Base-by-base conservation (phyloP, 2,888 invertebrate genomes). In the Trichogramma dendrolimi region DNA sequence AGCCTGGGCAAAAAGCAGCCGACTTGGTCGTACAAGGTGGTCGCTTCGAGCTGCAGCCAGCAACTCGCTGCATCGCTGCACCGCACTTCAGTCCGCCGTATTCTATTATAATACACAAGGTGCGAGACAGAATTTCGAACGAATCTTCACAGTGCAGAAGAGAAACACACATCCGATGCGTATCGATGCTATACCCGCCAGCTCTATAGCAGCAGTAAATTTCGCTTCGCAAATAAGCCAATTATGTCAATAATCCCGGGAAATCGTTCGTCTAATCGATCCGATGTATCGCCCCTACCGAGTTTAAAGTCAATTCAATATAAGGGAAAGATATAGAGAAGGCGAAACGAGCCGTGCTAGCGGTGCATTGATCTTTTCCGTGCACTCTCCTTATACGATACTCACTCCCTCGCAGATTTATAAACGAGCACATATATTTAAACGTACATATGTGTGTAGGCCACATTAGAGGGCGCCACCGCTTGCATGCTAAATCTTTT, bases 201-300 rank as follows among this genome's bases (percentile, higher is more conserved):
- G 27, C 27, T 27, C 27, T 27, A 2, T 58, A 60, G 63, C 65
- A 61, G 51, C 63, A 50, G 63, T 55, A 62, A 64, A 64, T 63
- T 64, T 64, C 54, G 61, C 55, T 58, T 63, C 63, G 67, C 67
- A 67, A 67, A 67, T 64, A 63, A 67, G 65, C 65, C 67, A 68
- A 65, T 68, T 67, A 68, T 65, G 68, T 65, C 67, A 65, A 67
- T 67, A 67, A 67, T 65, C 65, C 66, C 58, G 62, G 65, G 67
- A 66, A 66, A 67, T 67, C 62, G 66, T 62, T 64, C 63, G 63
- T 67, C 67, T 66, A 67, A 72, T 73, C 71, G 71, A 69, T 47
- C 47, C 7, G 47, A 47, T 11, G 47, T 10, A 47, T 8, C 11
- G 27, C 11, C 48, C 27, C 11, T 6, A 14, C 11, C 48, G 27